Evolutionary conservation across 1,140 invertebrate species (phyloP), one percentile per base, ranked within the genome.

Genomic region (Magallana ariakensis): DNA sequence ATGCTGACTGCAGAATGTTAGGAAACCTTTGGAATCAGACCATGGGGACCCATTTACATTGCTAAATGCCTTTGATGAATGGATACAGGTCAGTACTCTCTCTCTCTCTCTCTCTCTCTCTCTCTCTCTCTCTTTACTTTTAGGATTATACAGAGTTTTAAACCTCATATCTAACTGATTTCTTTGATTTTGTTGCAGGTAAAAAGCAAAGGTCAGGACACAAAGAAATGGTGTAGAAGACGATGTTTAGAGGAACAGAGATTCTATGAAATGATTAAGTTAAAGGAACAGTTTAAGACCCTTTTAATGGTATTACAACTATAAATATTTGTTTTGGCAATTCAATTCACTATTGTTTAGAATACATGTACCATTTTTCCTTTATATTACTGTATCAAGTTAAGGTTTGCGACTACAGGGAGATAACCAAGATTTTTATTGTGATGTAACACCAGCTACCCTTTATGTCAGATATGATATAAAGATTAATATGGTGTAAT

Each of bases 11-110:
- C 92, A 98, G 96, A 96, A 96, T 75, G 96, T 96, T 0, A 95
- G 98, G 91, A 97, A 97, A 95, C 96, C 96, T 55, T 95, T 99
- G 11, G 97, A 98, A 94, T 98, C 97, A 0, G 97, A 98, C 92
- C 98, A 99, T 94, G 99, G 99, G 0, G 99, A 99, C 95, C 97
- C 98, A 0, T 96, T 99, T 89, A 99, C 97, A 0, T 94, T 99
- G 10, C 95, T 99, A 0, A 97, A 97, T 92, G 96, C 97, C 10
- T 99, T 98, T 95, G 96, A 97, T 94, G 97, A 97, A 92, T 99
- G 98, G 98, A 94, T 99, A 22, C 95, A 96, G 90, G 93, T 94
- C 58, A 85, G 13, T 26, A n/a, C 8, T 4, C 33, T 33, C 33
- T 33, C 1, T 62, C 19, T 16, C 19, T 15, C 15, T 15, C 15